Percentiles rank a stretch among this genome's conserved stretches.
Evolutionary conservation across 2,888 invertebrate genomes (phyloP).

Genomic region (Corbicula japonica): DNA sequence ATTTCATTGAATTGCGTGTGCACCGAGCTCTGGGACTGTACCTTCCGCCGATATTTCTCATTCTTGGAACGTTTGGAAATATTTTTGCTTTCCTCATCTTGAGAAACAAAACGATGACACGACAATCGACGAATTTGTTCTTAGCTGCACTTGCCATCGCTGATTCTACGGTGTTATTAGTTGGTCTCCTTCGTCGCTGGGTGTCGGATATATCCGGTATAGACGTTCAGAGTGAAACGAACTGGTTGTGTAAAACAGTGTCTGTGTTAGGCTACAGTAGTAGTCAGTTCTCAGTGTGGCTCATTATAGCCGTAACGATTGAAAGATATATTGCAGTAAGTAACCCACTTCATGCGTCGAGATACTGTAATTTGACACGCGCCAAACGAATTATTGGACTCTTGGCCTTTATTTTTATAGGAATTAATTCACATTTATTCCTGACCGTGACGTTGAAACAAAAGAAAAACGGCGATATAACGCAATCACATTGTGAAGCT

Average conservation of each 20-base stretch:
- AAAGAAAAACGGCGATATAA: slow-evolving; percentile 45
- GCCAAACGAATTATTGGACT: slow-evolving; percentile 79
- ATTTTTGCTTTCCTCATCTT: slow-evolving; percentile 83
- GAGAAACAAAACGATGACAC: slow-evolving; percentile 81
- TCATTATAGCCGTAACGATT: slow-evolving; percentile 84
- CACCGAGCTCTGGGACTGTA: slow-evolving; percentile 77
- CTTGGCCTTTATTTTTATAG: slow-evolving; percentile 74
- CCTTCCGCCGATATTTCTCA: slow-evolving; percentile 82
- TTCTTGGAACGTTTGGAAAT: slow-evolving; percentile 85
- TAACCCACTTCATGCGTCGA: slow-evolving; percentile 81
- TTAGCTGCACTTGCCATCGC: slow-evolving; percentile 83
- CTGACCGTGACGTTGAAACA: slow-evolving; percentile 77
- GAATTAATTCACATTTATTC: slow-evolving; percentile 82
- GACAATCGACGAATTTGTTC: slow-evolving; percentile 84
- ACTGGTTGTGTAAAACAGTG: slow-evolving; percentile 81
- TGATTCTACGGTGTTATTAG: slow-evolving; percentile 83
- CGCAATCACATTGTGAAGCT: slow-evolving; percentile 66
- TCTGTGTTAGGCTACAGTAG: slow-evolving; percentile 80
- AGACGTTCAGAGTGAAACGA: slow-evolving; percentile 77
- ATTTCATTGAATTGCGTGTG: slow-evolving; percentile 72
- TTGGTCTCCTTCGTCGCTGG: slow-evolving; percentile 84
- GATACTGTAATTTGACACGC: slow-evolving; percentile 78
- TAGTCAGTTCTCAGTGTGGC: slow-evolving; percentile 85
- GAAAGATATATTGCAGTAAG: slow-evolving; percentile 85
- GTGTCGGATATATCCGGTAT: slow-evolving; percentile 79